Evolutionary conservation across 2,113 vertebrate genomes (phyloP).

Genomic region (Prolemur simus): DNA sequence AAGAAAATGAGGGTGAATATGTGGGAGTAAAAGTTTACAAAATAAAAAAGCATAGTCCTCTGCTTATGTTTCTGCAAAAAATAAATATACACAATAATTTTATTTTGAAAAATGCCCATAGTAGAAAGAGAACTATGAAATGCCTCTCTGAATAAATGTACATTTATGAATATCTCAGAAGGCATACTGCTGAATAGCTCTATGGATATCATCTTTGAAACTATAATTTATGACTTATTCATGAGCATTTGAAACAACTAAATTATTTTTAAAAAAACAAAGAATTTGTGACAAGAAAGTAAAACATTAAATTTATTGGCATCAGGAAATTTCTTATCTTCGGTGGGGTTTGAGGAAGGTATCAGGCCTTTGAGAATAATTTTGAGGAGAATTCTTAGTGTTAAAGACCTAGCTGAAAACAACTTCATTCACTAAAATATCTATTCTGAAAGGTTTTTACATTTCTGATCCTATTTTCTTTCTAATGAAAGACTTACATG

Average conservation of each 20-base stretch:
- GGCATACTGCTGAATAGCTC: not conserved
- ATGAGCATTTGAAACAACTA: not conserved
- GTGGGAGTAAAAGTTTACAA: not conserved
- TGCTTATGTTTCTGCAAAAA: not conserved
- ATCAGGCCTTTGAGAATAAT: not conserved
- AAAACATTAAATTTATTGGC: not conserved
- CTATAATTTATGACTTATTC: not conserved
- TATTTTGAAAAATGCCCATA: not conserved
- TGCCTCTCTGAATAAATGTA: not conserved
- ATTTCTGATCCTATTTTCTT: conserved; percentile 27
- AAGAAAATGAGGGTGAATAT: not conserved
- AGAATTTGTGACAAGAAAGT: not conserved
- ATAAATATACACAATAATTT: not conserved
- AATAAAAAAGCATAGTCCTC: not conserved
- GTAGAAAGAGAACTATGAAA: not conserved
- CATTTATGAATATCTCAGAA: not conserved
- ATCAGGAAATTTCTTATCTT: not conserved
- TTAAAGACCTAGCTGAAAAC: not conserved
- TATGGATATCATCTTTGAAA: not conserved
- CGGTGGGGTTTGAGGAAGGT: not conserved
- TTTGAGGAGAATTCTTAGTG: not conserved
- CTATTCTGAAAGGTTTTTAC: not conserved
- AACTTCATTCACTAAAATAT: not conserved
- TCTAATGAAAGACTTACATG: not conserved
- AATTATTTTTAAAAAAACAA: not conserved